Percentiles rank a stretch among this genome's conserved stretches.
These are phyloP conservation scores for Euleptes europaea DNA, from an alignment of 2,113 vertebrate genomes.

Conservation along the genomic window DNA sequence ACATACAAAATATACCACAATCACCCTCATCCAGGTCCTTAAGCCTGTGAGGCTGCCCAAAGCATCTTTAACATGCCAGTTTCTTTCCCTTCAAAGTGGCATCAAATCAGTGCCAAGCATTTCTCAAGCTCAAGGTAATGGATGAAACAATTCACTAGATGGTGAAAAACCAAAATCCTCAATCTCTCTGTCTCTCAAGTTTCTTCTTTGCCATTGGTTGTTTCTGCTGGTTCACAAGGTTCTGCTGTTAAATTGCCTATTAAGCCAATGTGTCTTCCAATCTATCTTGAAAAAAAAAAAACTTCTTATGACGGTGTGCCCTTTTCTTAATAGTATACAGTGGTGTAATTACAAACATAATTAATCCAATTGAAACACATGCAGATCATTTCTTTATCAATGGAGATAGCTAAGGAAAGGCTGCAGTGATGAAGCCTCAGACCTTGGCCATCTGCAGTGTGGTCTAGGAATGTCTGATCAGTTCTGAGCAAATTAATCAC, in stretches of 20 bases:
- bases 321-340: not conserved
- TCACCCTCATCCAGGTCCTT: too few relatives aligned
- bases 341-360: conserved; percentile 2
- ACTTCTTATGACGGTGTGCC: not conserved
- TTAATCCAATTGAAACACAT: conserved; percentile 16
- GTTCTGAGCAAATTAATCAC: not conserved
- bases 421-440: not conserved
- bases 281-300: not conserved
- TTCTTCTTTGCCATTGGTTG: not conserved
- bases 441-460: not conserved
- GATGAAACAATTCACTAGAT: not conserved
- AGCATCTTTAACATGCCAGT: not conserved
- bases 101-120: not conserved
- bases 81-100: not conserved
- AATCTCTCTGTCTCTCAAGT: too few relatives aligned
- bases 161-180: not conserved
- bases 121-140: too few relatives aligned
- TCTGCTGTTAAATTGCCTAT: not conserved
- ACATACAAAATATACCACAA: too few relatives aligned
- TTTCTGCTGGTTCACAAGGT: not conserved
- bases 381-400: not conserved
- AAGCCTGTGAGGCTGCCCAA: too few relatives aligned
- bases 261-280: not conserved
- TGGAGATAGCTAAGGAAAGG: not conserved
- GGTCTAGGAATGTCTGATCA: not conserved